These are phyloP conservation scores for Sminthurides aquaticus DNA, from an alignment of 2,888 invertebrate species.

Conservation along the genomic window DNA sequence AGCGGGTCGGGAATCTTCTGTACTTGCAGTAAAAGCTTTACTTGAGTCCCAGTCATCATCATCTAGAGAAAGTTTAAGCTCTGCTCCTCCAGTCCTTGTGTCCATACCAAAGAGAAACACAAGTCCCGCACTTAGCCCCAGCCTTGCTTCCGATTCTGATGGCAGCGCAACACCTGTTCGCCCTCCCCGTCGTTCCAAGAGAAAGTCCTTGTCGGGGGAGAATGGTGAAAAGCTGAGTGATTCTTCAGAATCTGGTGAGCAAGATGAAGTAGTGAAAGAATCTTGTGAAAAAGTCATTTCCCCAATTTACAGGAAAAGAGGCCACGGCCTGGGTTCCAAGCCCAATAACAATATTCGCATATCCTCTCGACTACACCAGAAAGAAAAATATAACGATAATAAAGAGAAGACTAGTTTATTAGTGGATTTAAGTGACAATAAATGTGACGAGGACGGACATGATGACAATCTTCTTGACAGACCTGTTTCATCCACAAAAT, in stretches of 20 bases:
- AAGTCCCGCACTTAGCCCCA: too few species aligned
- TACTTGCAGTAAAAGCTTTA: not conserved
- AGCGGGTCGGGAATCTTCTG: too few species aligned
- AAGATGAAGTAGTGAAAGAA: not conserved
- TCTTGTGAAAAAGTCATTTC: not conserved
- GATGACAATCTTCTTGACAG: not conserved
- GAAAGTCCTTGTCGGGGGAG: not conserved
- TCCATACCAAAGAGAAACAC: too few species aligned
- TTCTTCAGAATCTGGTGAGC: not conserved
- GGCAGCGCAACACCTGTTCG: not conserved
- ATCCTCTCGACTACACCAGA: not conserved
- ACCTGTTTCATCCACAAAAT: not conserved
- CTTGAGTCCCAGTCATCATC: not conserved
- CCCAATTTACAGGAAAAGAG: not conserved
- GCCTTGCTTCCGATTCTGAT: too few species aligned
- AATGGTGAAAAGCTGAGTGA: not conserved
- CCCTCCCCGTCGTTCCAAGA: not conserved
- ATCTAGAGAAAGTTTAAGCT: too few species aligned
- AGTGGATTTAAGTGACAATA: not conserved
- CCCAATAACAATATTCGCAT: not conserved
- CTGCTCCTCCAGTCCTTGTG: too few species aligned
- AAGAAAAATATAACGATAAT: not conserved
- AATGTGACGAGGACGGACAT: not conserved
- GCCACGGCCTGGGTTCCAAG: not conserved
- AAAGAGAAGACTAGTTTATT: not conserved